Percentiles rank a stretch among this genome's conserved stretches.
Evolutionary conservation across 2,113 vertebrate species (phyloP).

Genomic region (Mesitornis unicolor): DNA sequence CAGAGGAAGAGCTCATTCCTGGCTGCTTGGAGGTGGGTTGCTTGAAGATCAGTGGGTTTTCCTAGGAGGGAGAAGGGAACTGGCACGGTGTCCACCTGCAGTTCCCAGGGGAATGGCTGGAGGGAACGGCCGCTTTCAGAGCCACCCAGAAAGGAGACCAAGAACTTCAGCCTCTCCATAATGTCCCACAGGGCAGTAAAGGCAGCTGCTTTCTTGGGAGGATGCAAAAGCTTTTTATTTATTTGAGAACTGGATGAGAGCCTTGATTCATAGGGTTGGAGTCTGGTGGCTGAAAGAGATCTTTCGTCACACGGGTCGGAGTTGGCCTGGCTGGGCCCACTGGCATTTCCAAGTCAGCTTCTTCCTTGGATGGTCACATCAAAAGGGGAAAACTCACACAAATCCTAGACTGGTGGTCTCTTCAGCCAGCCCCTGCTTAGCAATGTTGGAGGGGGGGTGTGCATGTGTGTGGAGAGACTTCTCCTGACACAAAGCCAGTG

Average conservation of each 20-base stretch:
- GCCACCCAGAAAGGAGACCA: neutral
- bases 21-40: neutral
- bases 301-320: neutral
- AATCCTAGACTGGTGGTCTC: neutral
- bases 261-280: neutral
- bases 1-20: neutral
- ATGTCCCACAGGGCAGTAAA: neutral
- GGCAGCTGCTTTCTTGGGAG: neutral
- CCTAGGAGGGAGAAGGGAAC: neutral
- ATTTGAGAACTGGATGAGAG: neutral
- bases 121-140: neutral
- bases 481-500: neutral
- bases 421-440: neutral
- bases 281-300: neutral
- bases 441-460: rapidly evolving
- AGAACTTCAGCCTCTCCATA: neutral
- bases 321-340: neutral
- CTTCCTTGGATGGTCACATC: neutral
- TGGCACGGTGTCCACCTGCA: no score
- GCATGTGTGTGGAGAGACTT: neutral
- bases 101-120: neutral
- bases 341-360: neutral
- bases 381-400: neutral
- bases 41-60: neutral
- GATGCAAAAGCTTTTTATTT: neutral